Evolutionary conservation across 2,888 invertebrate species (phyloP).

Genomic region (Dioctria linearis): DNA sequence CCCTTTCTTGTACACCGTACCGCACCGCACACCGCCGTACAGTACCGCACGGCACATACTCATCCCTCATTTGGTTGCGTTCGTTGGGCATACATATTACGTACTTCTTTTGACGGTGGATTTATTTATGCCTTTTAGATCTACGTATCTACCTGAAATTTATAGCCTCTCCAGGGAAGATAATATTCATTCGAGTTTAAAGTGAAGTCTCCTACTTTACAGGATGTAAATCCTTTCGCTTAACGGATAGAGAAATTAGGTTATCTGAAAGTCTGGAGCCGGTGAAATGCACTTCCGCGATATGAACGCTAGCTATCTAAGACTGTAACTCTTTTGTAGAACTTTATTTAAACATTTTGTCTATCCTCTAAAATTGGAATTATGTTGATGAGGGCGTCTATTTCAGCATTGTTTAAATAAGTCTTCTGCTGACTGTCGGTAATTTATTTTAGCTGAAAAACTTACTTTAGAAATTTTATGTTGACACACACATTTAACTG

Average conservation of each 20-base stretch:
- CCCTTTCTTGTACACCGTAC: neutral
- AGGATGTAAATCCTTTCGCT: constrained; percentile 39
- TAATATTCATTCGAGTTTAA: constrained; percentile 2
- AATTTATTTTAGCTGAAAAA: constrained; percentile 38
- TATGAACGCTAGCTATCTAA: constrained; percentile 16
- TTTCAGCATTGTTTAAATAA: constrained; percentile 41
- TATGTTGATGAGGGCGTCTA: constrained; percentile 44
- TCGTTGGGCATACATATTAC: constrained; percentile 11
- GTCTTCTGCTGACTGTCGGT: constrained; percentile 21
- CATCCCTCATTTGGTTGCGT: constrained; percentile 30
- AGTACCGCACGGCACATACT: neutral
- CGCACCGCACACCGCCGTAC: neutral
- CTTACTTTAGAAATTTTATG: constrained; percentile 31
- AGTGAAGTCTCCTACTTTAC: constrained; percentile 12
- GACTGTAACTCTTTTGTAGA: neutral
- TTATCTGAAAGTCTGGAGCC: constrained; percentile 33
- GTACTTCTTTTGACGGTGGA: constrained; percentile 39
- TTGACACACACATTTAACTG: constrained; percentile 50
- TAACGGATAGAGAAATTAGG: constrained; percentile 33
- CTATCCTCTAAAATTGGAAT: constrained; percentile 22
- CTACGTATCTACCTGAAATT: constrained; percentile 25
- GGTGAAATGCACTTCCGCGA: constrained; percentile 35
- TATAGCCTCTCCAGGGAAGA: constrained; percentile 32
- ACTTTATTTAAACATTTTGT: constrained; percentile 6
- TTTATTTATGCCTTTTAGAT: constrained; percentile 51